Percentiles rank a stretch among this genome's conserved stretches.
Conservation (phyloP, 2,113 vertebrate genomes). For the Apaloderma vittatum region DNA sequence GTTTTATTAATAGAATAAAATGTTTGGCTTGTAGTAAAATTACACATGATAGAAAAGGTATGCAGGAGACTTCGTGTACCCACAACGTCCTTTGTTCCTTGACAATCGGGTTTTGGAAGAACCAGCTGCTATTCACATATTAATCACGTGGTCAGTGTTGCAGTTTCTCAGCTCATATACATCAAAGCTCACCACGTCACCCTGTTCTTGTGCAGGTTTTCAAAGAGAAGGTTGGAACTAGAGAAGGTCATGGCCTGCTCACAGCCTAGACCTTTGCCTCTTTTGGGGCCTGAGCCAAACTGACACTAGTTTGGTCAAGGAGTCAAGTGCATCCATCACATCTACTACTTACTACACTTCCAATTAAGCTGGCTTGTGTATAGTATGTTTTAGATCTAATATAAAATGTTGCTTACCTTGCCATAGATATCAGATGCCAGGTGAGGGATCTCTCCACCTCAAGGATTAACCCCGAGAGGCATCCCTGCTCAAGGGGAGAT, state of each 20-base stretch:
- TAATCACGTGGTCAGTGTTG: conserved; percentile 5
- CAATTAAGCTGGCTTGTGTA: neutral
- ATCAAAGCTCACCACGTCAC: conserved; percentile 13
- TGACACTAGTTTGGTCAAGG: neutral
- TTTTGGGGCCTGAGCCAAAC: neutral
- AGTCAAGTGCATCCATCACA: neutral
- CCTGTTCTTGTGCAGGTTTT: neutral
- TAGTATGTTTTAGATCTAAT: neutral
- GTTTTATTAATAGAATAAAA: neutral
- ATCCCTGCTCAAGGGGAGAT: neutral
- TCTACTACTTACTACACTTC: neutral
- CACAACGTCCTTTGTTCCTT: conserved; percentile 32
- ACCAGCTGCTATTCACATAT: conserved; percentile 55
- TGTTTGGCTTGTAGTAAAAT: neutral
- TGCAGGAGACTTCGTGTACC: conserved; percentile 7
- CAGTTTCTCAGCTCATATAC: neutral
- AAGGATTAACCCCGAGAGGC: neutral
- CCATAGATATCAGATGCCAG: neutral
- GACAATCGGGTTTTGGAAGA: conserved; percentile 1
- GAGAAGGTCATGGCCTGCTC: neutral
- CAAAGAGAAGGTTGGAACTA: neutral
- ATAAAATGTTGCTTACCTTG: neutral
- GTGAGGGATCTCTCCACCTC: neutral
- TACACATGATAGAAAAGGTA: neutral
- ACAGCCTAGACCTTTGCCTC: neutral